Evolutionary conservation across 2,113 vertebrate species (phyloP).

Genomic region (Daboia siamensis): DNA sequence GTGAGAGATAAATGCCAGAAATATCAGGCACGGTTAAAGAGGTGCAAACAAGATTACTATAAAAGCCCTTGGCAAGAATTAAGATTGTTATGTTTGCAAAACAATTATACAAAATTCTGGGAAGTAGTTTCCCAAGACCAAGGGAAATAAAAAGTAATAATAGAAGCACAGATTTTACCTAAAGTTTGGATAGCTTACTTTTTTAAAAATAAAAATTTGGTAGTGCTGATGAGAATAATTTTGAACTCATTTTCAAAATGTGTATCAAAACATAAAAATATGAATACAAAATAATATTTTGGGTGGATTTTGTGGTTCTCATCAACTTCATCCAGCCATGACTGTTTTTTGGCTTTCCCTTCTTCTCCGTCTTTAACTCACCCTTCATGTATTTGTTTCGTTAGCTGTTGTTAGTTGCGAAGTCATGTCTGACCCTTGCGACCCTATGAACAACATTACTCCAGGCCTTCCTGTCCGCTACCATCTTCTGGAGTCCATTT

Average conservation of each 20-base stretch:
- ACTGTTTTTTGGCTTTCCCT: not conserved
- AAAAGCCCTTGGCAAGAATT: not conserved
- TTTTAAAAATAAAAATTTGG: not conserved
- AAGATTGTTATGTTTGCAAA: not conserved
- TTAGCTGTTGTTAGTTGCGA: not conserved
- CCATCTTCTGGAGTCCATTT: too few species aligned
- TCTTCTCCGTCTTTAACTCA: not conserved
- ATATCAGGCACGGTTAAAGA: not conserved
- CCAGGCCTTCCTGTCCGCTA: too few species aligned
- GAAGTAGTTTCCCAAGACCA: not conserved
- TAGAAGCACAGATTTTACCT: not conserved
- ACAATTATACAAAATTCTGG: not conserved
- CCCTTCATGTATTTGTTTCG: not conserved
- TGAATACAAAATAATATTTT: not conserved
- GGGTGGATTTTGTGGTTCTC: not conserved
- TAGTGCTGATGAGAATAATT: not conserved
- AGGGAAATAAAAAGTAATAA: not conserved
- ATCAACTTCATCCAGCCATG: not conserved
- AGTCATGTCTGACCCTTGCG: too few species aligned
- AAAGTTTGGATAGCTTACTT: not conserved
- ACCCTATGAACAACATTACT: too few species aligned
- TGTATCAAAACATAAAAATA: not conserved
- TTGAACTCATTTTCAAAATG: not conserved
- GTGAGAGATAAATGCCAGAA: not conserved
- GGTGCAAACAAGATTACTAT: not conserved